Percentiles rank a stretch among this genome's conserved stretches.
These are phyloP conservation scores for Orthosia gracilis DNA, from an alignment of 2,888 invertebrate species.

Conservation along the genomic window DNA sequence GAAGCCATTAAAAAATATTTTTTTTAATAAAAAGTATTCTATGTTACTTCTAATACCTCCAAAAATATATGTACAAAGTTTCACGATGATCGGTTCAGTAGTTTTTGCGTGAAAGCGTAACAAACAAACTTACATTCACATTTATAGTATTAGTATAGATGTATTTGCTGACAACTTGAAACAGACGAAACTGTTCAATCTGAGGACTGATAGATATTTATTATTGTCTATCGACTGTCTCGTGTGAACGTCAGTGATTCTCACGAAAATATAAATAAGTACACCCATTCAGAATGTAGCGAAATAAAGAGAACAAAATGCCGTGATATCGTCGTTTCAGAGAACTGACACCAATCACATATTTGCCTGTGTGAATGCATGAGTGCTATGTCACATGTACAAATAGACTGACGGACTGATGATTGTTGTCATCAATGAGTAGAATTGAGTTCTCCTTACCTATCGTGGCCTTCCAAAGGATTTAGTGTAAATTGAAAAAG, in stretches of 20 bases:
- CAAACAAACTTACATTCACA: too few species aligned
- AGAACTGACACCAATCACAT: background rate
- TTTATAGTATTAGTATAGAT: too few species aligned
- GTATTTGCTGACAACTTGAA: background rate
- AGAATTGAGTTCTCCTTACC: too few species aligned
- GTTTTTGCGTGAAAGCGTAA: too few species aligned
- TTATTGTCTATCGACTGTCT: background rate
- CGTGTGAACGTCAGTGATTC: slow-evolving; percentile 13
- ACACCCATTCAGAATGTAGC: slow-evolving; percentile 4
- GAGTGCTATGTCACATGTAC: background rate
- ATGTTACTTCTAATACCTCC: too few species aligned
- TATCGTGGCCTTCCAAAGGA: too few species aligned
- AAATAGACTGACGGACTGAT: background rate
- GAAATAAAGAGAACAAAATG: background rate
- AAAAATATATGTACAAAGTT: too few species aligned
- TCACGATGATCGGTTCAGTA: too few species aligned
- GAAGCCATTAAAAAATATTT: too few species aligned
- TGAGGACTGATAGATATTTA: background rate
- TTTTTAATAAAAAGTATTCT: too few species aligned
- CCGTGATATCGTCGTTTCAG: background rate
- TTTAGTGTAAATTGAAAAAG: too few species aligned
- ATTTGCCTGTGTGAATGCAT: background rate
- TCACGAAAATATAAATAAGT: slow-evolving; percentile 26
- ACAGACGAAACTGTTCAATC: background rate
- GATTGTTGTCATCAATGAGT: background rate